Evolutionary conservation across 64 coral and sea anemone species (phyloP).

Genomic region (Hydrozoanthus tunicans): DNA sequence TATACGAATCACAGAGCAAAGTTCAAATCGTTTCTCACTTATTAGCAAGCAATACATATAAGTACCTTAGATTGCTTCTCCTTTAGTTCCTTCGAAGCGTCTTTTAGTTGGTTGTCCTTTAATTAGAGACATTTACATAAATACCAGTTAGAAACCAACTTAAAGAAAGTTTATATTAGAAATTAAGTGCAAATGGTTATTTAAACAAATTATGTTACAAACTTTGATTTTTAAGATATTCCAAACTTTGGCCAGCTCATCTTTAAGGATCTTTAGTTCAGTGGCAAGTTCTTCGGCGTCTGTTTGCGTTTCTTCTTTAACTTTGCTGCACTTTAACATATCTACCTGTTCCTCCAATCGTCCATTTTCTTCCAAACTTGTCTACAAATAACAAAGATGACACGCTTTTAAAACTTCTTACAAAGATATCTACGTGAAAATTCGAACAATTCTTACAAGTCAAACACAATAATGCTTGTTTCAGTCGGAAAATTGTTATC

Average conservation of each 20-base stretch:
- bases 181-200: background rate
- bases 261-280: constrained; percentile 23
- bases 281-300: background rate
- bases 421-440: background rate
- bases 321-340: background rate
- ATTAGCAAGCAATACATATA: background rate
- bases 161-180: background rate
- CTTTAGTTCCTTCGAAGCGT: background rate
- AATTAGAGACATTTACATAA: background rate
- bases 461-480: background rate
- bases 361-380: background rate
- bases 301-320: background rate
- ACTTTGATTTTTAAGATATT: constrained; percentile 53
- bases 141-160: background rate
- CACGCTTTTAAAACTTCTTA: background rate
- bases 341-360: constrained; percentile 11
- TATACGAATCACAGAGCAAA: too few species aligned
- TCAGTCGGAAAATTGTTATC: too few species aligned
- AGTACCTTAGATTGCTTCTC: constrained; percentile 22
- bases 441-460: too few species aligned
- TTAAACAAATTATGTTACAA: background rate
- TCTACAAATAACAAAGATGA: background rate
- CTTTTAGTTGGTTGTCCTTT: constrained; percentile 22
- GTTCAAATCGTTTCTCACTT: background rate
- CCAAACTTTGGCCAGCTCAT: constrained; percentile 47